These are phyloP conservation scores for Macaria liturata DNA, from an alignment of 2,888 invertebrate species.

Conservation along the genomic window DNA sequence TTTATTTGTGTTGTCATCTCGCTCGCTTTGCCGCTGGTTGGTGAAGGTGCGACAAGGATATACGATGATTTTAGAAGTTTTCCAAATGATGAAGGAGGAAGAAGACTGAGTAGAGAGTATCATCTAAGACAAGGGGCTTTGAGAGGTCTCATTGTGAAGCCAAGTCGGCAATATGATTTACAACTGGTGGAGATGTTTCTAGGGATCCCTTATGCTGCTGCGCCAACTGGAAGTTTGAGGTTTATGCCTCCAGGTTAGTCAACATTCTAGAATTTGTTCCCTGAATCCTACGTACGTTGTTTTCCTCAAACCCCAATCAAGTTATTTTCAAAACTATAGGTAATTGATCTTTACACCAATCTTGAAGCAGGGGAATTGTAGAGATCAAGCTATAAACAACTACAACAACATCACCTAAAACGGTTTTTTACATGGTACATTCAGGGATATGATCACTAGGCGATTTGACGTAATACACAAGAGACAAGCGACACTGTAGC, in stretches of 20 bases:
- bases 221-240: conserved; percentile 88
- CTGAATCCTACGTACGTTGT: too few relatives aligned
- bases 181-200: conserved; percentile 88
- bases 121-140: conserved; percentile 87
- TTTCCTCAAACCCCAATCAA: too few relatives aligned
- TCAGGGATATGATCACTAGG: too few relatives aligned
- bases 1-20: conserved; percentile 79
- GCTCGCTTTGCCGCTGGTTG: conserved; percentile 69
- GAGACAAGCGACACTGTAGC: too few relatives aligned
- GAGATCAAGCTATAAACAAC: too few relatives aligned
- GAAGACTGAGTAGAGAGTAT: conserved; percentile 83
- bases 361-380: too few relatives aligned
- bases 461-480: too few relatives aligned
- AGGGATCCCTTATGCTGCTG: conserved; percentile 92
- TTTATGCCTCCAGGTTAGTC: conserved; percentile 92
- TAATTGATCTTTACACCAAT: too few relatives aligned
- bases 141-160: conserved; percentile 86
- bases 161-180: conserved; percentile 84
- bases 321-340: too few relatives aligned
- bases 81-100: conserved; percentile 60
- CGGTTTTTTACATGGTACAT: too few relatives aligned
- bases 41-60: conserved; percentile 64
- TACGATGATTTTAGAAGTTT: conserved; percentile 62
- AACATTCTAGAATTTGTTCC: background rate
- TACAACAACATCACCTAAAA: too few relatives aligned